Evolutionary conservation across 2,888 invertebrate species (phyloP).

Genomic region (Myathropa florea): DNA sequence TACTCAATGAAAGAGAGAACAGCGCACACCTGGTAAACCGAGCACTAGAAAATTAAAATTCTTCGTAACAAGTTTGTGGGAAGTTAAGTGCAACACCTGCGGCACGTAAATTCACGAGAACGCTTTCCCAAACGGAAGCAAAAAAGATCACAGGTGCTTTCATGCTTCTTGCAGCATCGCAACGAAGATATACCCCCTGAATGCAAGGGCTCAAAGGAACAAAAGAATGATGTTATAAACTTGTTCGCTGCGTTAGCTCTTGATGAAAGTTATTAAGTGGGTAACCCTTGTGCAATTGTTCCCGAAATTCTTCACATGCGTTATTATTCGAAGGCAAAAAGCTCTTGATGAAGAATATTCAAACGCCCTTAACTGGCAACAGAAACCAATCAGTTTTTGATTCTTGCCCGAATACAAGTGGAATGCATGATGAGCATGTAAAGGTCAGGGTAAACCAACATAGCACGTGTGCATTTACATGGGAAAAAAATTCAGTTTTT

Average conservation of each 20-base stretch:
- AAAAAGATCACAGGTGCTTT: neutral
- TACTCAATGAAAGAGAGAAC: neutral
- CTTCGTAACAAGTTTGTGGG: neutral
- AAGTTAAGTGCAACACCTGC: neutral
- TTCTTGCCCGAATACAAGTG: neutral
- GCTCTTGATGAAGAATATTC: neutral
- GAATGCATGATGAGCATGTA: neutral
- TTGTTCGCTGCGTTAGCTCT: neutral
- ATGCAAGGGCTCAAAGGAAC: neutral
- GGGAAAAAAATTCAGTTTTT: too few species aligned
- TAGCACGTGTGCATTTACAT: too few species aligned
- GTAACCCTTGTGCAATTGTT: neutral
- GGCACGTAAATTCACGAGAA: neutral
- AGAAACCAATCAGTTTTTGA: neutral
- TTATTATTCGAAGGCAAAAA: neutral
- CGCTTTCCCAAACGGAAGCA: neutral
- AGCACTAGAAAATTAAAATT: neutral
- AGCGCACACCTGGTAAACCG: neutral
- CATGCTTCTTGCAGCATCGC: neutral
- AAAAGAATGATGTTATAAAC: neutral
- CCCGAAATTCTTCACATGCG: neutral
- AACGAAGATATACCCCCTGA: neutral
- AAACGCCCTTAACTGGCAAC: neutral
- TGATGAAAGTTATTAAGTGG: neutral
- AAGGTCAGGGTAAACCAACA: neutral